Base-by-base conservation (phyloP, 2,888 invertebrate genomes). In the Drosophila cyrtoloma region DNA sequence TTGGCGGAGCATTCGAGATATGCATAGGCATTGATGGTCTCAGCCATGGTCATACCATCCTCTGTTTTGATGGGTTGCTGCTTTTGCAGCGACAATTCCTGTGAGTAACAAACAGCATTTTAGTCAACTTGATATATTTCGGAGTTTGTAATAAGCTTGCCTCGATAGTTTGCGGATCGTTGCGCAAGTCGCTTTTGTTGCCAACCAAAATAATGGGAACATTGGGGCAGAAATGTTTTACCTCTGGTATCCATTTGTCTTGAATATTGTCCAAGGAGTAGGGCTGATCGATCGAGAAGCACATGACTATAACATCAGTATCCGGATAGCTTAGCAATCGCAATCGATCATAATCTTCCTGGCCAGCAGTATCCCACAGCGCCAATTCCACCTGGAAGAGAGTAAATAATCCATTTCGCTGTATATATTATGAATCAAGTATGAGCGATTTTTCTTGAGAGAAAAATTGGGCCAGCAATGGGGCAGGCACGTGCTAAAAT, bases 211-310 rank as follows among this genome's bases (percentile, higher is more conserved):
- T 98, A 87, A 99, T 98, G 91, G 99, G 99, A 91, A 99, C 99
- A 94, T 98, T 98, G 77, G 99, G 99, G 94, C 99, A 99, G 94
- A 99, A 99, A 95, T 99, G 99, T 94, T 97, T 97, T 73, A 93
- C 98, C 95, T 99, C 99, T 44, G 99, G 99, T 81, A 98, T 98
- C 99, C 99, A 99, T 95, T 99, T 99, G 94, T 99, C 99, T 77
- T 98, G 98, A 94, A 99, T 99, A 95, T 99, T 99, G 95, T 99
- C 98, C 94, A 99, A 95, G 88, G 99, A 99, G 94, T 99, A 99
- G 59, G 99, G 99, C 92, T 98, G 98, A 94, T 99, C 99, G 92
- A 99, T 98, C 83, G 98, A 98, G 95, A 99, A 99, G 94, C 99
- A 99, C 98, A 99, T 99, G 85, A 99, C 95, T 92, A 99, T 98